Percentiles rank a stretch among this genome's conserved stretches.
phyloP scores from a whole-genome alignment of 64 coral and sea anemone species.

The Acropora tenuis region DNA sequence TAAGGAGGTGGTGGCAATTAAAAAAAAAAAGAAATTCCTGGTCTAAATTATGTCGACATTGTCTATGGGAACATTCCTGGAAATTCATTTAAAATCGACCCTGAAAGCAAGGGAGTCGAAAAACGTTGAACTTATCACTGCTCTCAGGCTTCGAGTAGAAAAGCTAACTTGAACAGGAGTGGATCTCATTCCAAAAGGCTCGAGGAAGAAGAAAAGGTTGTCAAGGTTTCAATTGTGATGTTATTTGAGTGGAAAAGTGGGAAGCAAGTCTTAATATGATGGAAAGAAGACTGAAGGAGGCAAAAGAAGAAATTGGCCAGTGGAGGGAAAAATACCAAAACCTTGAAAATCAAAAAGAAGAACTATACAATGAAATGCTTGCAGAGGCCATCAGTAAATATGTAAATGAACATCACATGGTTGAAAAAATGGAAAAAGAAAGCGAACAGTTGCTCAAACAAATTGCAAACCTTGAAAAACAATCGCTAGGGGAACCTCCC shows the following conservation, averaged over 20 bases:
- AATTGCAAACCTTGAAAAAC: slow-evolving; percentile 30
- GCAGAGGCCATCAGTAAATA: background rate
- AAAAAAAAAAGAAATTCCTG: background rate
- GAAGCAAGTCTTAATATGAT: slow-evolving; percentile 21
- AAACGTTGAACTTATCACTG: background rate
- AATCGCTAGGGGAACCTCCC: background rate
- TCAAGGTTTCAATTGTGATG: slow-evolving; percentile 30
- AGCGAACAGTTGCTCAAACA: background rate
- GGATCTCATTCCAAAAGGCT: slow-evolving; percentile 7
- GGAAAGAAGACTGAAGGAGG: background rate
- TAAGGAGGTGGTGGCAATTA: background rate
- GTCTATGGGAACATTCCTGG: slow-evolving; percentile 24
- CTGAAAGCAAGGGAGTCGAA: background rate
- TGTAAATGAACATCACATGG: background rate
- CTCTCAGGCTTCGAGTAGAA: slow-evolving; percentile 15
- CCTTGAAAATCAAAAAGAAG: slow-evolving; percentile 30
- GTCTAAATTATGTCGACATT: slow-evolving; percentile 7
- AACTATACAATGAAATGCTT: slow-evolving; percentile 21
- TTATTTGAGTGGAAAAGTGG: slow-evolving; percentile 37
- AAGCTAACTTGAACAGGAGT: slow-evolving; percentile 12
- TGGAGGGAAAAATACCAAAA: slow-evolving; percentile 46
- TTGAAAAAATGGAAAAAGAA: background rate
- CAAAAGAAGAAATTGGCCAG: background rate
- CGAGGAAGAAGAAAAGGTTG: background rate
- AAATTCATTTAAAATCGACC: slow-evolving; percentile 32